phyloP scores from a whole-genome alignment of 2,797 vertebrate species.

The Mormyrops attenuatus region DNA sequence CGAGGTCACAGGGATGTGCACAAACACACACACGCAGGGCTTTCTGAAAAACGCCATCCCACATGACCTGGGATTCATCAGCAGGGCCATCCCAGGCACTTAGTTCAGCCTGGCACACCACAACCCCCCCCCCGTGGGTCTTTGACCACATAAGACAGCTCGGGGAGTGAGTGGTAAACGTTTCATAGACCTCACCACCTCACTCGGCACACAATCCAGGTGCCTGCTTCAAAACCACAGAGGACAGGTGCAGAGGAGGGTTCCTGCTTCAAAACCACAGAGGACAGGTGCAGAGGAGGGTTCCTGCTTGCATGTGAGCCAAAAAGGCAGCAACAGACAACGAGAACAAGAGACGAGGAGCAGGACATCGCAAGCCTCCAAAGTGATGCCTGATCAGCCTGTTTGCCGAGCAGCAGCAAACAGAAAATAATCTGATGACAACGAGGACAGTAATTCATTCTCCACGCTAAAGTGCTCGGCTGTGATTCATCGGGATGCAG shows the following conservation, averaged over 20 bases:
- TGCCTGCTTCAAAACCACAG: neutral
- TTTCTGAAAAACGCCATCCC: neutral
- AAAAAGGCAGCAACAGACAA: neutral
- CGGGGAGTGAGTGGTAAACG: neutral
- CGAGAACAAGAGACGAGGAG: too few species aligned
- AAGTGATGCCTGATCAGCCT: neutral
- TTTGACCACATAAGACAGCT: neutral
- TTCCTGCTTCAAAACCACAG: neutral
- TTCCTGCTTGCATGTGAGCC: neutral
- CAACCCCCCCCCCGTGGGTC: neutral
- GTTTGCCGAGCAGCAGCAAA: neutral
- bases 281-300: neutral
- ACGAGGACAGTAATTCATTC: neutral
- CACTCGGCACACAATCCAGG: neutral
- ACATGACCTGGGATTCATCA: neutral
- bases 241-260: neutral
- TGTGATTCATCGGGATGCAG: neutral
- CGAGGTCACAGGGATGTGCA: conserved; percentile 30
- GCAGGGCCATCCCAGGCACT: neutral
- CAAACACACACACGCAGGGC: neutral
- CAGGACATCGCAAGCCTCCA: neutral
- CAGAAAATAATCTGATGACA: neutral
- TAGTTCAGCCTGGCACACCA: neutral
- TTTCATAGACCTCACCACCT: neutral
- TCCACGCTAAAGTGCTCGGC: neutral